These are phyloP conservation scores for Tetanocera ferruginea DNA, from an alignment of 2,888 invertebrate genomes.

Conservation along the genomic window DNA sequence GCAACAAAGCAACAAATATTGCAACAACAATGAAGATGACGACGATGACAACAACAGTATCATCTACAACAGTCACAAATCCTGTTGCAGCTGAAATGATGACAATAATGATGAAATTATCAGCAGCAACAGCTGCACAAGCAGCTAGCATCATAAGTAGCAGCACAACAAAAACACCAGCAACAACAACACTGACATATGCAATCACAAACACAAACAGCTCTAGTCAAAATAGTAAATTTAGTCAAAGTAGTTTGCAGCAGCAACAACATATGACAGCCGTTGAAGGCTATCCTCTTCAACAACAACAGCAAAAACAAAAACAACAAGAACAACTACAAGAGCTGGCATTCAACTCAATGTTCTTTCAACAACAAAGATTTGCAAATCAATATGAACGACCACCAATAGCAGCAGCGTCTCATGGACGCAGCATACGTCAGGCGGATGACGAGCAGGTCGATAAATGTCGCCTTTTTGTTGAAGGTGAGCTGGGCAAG, in stretches of 20 bases:
- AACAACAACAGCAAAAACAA: constrained; percentile 38
- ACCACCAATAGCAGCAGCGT: constrained; percentile 36
- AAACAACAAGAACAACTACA: constrained; percentile 37
- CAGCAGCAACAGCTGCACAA: constrained; percentile 30
- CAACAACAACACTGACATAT: constrained; percentile 1
- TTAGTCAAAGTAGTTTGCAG: background rate
- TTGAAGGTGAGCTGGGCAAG: constrained; percentile 72
- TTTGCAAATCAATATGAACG: constrained; percentile 31
- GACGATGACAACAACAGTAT: constrained; percentile 29
- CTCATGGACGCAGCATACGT: constrained; percentile 49
- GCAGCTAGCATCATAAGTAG: constrained; percentile 9
- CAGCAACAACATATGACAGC: constrained; percentile 1
- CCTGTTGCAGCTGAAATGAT: constrained; percentile 33
- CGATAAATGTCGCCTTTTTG: constrained; percentile 73
- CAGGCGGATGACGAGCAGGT: constrained; percentile 57
- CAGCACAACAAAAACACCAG: background rate
- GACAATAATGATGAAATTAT: constrained; percentile 42
- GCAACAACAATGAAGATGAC: constrained; percentile 14
- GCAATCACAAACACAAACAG: constrained; percentile 11
- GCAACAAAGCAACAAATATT: constrained; percentile 26
- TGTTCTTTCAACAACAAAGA: constrained; percentile 40
- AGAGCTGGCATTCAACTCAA: constrained; percentile 36
- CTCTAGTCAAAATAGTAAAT: constrained; percentile 19
- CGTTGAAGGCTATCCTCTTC: background rate
- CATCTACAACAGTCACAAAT: constrained; percentile 27